Base-by-base conservation (phyloP, 2,113 vertebrate genomes). In the Myrmecophaga tridactyla region DNA sequence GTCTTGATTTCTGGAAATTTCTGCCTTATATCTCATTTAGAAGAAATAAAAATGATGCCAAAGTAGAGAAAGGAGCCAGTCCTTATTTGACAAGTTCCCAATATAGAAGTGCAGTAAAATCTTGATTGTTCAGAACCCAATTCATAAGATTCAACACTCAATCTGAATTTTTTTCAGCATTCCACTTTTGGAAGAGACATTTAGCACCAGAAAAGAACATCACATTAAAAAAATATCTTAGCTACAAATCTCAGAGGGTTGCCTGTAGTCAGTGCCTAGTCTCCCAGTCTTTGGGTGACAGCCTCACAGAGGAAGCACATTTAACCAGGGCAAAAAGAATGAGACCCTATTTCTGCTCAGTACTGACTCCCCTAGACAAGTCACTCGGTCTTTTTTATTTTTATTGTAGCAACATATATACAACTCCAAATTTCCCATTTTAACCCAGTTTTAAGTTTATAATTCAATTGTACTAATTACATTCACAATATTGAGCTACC, bases 31-130 rank as follows among this genome's bases (percentile, higher is more conserved):
- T n/a, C n/a, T 93, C 75, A 86, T 72, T 86, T 87, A 76, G 51
- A 84, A 93, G 29, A 89, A 95, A 91, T 62, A 58, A 95, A 96
- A 92, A 84, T 70, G 87, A 7, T 48, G 13, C 29, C 29, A 34
- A 96, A 96, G 12, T 60, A 78, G 43, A 85, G 39, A 69, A 94
- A 87, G 39, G 43, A 76, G 29, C 23, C 83, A 13, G n/a, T 83
- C 20, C 36, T 48, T 25, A 89, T n/a, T 53, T 65, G 34, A 7
- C 39, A 83, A 89, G 3, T 70, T 12, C 65, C 39, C 39, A 46
- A 3, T 51, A 75, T 41, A 86, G 25, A 53, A 60, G 27, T 67
- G 27, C 39, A 76, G 36, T 67, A 85, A 70, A 85, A n/a, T 90
- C 27, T 62, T 88, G 36, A 96, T 48, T 21, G 87, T 65, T 90